phyloP scores from a whole-genome alignment of 2,797 vertebrate species.

The Apogon talboti region DNA sequence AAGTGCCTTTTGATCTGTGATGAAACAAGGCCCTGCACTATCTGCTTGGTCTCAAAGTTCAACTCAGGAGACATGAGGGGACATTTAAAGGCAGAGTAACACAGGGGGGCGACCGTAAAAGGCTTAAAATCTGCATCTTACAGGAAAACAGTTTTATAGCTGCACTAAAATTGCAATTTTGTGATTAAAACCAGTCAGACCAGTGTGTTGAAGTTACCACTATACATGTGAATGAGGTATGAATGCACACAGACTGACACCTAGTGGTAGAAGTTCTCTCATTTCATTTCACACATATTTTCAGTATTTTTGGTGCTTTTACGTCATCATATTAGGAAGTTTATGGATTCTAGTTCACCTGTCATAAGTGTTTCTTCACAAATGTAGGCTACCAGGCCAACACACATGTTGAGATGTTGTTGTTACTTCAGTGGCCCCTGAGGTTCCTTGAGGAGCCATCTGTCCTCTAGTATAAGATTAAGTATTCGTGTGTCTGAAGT shows the following conservation, averaged over 20 bases:
- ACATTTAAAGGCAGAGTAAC: constrained; percentile 17
- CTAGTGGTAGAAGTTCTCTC: constrained; percentile 43
- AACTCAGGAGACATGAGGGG: constrained; percentile 22
- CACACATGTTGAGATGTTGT: constrained; percentile 13
- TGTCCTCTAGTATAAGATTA: constrained; percentile 72
- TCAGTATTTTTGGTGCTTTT: constrained; percentile 1
- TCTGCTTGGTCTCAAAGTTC: constrained; percentile 73
- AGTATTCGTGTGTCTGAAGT: constrained; percentile 55
- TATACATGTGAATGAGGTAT: not conserved
- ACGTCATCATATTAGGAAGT: not conserved
- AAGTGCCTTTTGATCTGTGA: constrained; percentile 66
- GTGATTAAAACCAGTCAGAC: no score
- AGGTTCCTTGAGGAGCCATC: constrained; percentile 64
- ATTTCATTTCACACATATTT: no score
- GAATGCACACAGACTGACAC: constrained; percentile 45
- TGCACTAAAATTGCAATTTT: no score
- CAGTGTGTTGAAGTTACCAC: not conserved
- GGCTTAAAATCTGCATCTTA: no score
- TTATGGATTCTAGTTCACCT: not conserved
- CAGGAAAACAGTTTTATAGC: no score
- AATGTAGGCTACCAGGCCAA: not conserved
- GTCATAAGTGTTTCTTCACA: not conserved
- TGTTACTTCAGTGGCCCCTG: constrained; percentile 33
- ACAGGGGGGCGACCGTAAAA: no score
- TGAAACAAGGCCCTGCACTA: constrained; percentile 31